Conservation (phyloP, 1,140 invertebrate species). For the Pseudomyrmex flavicornis region DNA sequence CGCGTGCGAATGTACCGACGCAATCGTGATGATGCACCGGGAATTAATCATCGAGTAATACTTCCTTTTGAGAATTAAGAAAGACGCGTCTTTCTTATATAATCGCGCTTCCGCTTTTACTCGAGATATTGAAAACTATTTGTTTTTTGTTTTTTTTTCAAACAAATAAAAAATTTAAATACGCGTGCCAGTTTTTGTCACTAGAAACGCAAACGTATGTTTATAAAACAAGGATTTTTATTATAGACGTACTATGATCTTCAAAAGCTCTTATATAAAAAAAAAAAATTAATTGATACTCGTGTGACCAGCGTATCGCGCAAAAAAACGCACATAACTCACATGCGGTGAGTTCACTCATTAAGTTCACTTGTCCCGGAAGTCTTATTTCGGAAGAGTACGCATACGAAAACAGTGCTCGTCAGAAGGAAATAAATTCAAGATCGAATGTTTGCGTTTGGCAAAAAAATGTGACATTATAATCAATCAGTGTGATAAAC, state of each 20-base stretch:
- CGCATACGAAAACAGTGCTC: background rate
- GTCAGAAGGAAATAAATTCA: background rate
- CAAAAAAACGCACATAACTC: background rate
- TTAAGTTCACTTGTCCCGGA: background rate
- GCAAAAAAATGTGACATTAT: background rate
- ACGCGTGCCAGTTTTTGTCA: no score
- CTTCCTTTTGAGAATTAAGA: background rate
- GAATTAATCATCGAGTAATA: conserved; percentile 27
- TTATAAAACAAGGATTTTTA: no score
- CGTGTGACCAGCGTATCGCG: no score
- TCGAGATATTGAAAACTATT: background rate
- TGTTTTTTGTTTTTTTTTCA: no score
- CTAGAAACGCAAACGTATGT: no score
- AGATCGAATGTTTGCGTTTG: background rate
- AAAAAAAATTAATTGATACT: no score
- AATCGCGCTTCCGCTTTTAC: background rate
- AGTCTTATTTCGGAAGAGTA: background rate
- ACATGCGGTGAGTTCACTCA: background rate
- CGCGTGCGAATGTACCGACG: background rate
- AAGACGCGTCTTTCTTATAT: background rate
- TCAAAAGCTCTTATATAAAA: background rate
- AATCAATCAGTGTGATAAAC: background rate
- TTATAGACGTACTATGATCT: background rate
- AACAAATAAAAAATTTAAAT: no score
- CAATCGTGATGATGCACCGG: background rate